Conservation (phyloP, 2,888 invertebrate species). For the Lasioglossum morio region DNA sequence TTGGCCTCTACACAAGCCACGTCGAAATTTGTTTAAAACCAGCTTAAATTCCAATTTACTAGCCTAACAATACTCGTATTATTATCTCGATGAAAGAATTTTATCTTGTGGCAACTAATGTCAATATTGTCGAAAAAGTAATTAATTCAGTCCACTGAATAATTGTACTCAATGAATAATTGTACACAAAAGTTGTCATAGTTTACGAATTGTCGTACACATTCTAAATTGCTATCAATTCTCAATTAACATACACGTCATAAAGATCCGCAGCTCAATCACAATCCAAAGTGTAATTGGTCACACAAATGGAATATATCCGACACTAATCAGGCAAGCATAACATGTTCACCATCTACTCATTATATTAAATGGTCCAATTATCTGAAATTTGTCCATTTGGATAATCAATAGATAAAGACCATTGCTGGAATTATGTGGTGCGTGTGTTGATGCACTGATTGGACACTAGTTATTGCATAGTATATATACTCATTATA, state of each 20-base stretch:
- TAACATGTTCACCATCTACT: background rate
- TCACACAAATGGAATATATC: background rate
- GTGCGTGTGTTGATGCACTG: background rate
- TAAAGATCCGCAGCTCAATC: background rate
- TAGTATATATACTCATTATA: no score
- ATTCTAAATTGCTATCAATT: background rate
- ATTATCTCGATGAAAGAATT: background rate
- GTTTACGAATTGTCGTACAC: background rate
- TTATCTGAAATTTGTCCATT: background rate
- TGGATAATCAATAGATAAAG: background rate
- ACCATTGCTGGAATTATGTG: background rate
- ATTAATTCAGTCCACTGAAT: background rate
- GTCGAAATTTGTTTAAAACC: no score
- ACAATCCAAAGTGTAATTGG: background rate
- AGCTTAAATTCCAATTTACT: no score
- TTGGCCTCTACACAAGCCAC: no score
- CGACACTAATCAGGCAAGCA: background rate
- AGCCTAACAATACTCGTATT: no score
- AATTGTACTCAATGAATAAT: no score
- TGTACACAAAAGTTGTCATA: no score
- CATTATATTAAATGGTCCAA: background rate
- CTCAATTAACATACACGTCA: background rate
- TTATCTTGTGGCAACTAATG: background rate
- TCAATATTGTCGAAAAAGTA: background rate
- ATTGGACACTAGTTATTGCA: background rate